phyloP scores from a whole-genome alignment of 2,113 vertebrate genomes.

The Saguinus imperator region DNA sequence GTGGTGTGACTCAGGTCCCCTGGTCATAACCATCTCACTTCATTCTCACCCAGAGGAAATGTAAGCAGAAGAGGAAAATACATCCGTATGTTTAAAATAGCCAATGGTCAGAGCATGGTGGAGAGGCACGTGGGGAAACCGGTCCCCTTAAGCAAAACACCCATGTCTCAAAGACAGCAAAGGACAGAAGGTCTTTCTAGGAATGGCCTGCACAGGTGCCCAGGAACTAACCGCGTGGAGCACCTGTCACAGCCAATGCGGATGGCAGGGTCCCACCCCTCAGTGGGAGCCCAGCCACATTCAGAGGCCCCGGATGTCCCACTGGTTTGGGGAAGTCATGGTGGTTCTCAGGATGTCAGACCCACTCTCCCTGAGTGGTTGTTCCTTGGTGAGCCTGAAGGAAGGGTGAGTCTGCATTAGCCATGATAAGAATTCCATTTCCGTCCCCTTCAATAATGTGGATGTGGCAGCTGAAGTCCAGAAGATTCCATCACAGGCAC shows the following conservation, averaged over 20 bases:
- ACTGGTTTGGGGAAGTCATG: neutral
- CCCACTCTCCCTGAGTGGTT: fast-evolving
- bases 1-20: too few relatives aligned
- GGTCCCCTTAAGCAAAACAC: neutral
- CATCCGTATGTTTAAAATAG: neutral
- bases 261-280: fast-evolving
- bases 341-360: neutral
- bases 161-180: neutral
- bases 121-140: fast-evolving
- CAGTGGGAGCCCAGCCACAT: too few relatives aligned
- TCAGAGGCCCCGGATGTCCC: neutral
- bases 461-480: fast-evolving
- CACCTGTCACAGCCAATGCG: fast-evolving
- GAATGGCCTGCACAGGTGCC: neutral
- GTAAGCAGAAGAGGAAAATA: neutral
- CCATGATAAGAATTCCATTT: fast-evolving
- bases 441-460: too few relatives aligned
- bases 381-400: too few relatives aligned
- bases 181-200: fast-evolving
- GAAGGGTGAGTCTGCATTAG: fast-evolving
- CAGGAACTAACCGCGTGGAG: fast-evolving
- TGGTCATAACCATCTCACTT: neutral
- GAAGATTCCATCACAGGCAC: neutral
- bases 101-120: neutral
- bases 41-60: neutral